Conservation (phyloP, 1,140 invertebrate species). For the Eriosoma lanigerum region DNA sequence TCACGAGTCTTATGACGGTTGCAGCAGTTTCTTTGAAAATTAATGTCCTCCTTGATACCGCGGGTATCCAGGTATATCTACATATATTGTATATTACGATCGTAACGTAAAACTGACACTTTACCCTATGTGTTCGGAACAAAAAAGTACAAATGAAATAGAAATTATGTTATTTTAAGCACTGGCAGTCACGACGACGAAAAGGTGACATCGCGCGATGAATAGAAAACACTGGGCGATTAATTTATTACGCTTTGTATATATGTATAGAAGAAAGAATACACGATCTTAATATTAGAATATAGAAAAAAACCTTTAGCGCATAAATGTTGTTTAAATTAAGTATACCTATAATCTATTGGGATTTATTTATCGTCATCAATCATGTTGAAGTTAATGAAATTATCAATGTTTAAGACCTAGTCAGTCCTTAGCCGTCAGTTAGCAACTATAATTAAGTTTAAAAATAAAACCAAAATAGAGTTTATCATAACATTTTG, state of each 20-base stretch:
- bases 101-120: background rate
- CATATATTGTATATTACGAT: background rate
- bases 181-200: background rate
- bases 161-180: background rate
- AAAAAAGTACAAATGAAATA: background rate
- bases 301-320: too few species aligned
- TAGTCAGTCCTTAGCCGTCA: too few species aligned
- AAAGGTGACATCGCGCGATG: background rate
- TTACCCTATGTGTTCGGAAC: background rate
- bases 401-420: too few species aligned
- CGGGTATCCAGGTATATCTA: background rate
- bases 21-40: conserved; percentile 5
- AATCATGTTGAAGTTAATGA: too few species aligned
- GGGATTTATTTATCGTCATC: too few species aligned
- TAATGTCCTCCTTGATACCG: background rate
- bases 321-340: too few species aligned
- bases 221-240: background rate
- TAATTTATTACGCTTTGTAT: background rate
- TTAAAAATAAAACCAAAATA: too few species aligned
- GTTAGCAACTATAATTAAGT: too few species aligned
- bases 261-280: too few species aligned
- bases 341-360: too few species aligned
- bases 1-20: background rate
- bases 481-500: too few species aligned
- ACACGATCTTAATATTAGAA: too few species aligned